Evolutionary conservation across 2,797 vertebrate species (phyloP), one percentile per base, ranked within the genome.

Genomic region (Danionella dracula): DNA sequence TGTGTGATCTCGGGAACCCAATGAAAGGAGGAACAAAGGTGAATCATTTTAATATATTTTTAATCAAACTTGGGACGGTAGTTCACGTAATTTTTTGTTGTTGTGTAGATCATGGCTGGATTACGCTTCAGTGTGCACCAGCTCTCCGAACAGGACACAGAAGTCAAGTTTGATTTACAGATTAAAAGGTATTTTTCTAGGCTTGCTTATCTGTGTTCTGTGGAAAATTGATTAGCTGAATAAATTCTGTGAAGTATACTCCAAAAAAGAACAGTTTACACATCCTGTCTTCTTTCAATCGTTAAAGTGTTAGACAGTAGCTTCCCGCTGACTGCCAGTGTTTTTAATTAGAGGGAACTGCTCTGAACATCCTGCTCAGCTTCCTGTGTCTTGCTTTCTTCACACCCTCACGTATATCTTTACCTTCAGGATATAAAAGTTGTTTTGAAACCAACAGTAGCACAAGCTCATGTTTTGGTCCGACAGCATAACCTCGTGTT

Each of bases 1-100:
- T 97, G 20, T 99, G 96, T 83, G 95, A 98, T 78, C 90, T 99
- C 70, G 96, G 95, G 55, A 99, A 99, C 82, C 96, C 96, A 32
- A 99, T 99, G 95, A 98, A 97, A 78, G 92, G 87, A 57, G 93
- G 92, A 76, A 93, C 93, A 27, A 93, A 93, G 83, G 90, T 93
- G 21, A 57, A 15, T n/a, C n/a, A n/a, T 27, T 27, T 27, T 27
- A 27, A 27, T 27, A 27, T 27, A 27, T 6, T 3, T 27, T 27
- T 3, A 6, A 27, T 3, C 6, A 3, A 27, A 27, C 6, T 6
- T 27, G 23, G 6, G 23, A 3, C 23, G 23, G 23, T 6, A 27
- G 23, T 6, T 27, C 23, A 27, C 6, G 23, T 27, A 6, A 27
- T 27, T 27, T 27, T 27, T 27, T 27, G 3, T 6, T 27, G 23